Percentiles rank a stretch among this genome's conserved stretches.
Evolutionary conservation across 2,888 invertebrate species (phyloP).

Genomic region (Oegoconia quadripuncta): DNA sequence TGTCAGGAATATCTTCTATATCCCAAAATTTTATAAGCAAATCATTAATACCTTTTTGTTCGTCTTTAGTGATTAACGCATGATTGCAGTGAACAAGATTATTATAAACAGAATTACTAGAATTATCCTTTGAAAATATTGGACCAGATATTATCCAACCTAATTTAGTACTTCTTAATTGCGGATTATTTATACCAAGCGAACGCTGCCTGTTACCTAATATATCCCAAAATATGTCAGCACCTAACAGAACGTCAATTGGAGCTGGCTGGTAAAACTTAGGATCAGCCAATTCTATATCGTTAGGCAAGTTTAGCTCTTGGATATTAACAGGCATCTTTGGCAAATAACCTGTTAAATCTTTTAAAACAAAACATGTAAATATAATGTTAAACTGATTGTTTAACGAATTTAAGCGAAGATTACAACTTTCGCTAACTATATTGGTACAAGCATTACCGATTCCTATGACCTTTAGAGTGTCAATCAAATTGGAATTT

Average conservation of each 20-base stretch:
- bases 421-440: slow-evolving; percentile 15
- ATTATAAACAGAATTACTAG: not conserved
- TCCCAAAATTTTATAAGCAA: slow-evolving; percentile 22
- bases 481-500: slow-evolving; percentile 2
- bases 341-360: slow-evolving; percentile 17
- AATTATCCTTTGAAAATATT: no score
- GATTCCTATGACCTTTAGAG: slow-evolving; percentile 20
- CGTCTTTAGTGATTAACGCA: not conserved
- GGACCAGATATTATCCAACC: slow-evolving; percentile 30
- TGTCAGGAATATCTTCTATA: slow-evolving; percentile 23
- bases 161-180: slow-evolving; percentile 18
- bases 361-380: slow-evolving; percentile 19
- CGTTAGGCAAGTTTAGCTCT: slow-evolving; percentile 10
- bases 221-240: slow-evolving; percentile 25
- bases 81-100: slow-evolving; percentile 13
- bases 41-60: slow-evolving; percentile 11
- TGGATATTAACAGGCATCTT: slow-evolving; percentile 7
- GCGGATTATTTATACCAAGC: slow-evolving; percentile 19
- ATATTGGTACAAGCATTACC: slow-evolving; percentile 13
- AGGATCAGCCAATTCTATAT: slow-evolving; percentile 20
- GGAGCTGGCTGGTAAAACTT: slow-evolving; percentile 14
- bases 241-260: slow-evolving; percentile 17
- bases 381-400: slow-evolving; percentile 10
- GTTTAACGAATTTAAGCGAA: slow-evolving; percentile 12
- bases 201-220: slow-evolving; percentile 19